phyloP scores from a whole-genome alignment of 2,113 vertebrate genomes.

The Eulemur macaco region DNA sequence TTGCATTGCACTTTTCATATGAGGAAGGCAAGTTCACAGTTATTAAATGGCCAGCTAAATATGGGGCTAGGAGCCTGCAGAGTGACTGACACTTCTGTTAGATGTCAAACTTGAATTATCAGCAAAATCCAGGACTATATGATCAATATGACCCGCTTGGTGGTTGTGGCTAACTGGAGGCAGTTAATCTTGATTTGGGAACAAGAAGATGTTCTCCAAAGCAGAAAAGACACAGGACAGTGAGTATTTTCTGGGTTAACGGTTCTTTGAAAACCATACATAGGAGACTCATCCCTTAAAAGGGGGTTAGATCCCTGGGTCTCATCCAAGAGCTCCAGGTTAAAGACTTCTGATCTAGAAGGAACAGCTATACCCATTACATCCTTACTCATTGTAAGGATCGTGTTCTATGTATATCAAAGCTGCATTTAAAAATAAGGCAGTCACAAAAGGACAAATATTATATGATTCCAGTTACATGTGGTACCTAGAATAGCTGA shows the following conservation, averaged over 20 bases:
- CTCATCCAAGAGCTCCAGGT: background rate
- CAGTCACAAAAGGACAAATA: background rate
- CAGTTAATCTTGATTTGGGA: background rate
- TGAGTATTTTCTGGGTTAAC: background rate
- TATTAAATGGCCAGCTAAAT: background rate
- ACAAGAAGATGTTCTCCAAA: background rate
- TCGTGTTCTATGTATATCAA: background rate
- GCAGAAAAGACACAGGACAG: background rate
- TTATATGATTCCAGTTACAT: background rate
- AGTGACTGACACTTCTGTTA: background rate
- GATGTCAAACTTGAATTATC: background rate
- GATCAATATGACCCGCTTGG: background rate
- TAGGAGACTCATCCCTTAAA: background rate
- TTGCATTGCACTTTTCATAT: background rate
- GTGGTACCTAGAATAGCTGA: background rate
- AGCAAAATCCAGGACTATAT: background rate
- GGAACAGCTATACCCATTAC: background rate
- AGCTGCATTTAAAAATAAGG: background rate
- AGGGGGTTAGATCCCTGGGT: background rate
- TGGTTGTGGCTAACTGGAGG: background rate
- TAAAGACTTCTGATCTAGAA: background rate
- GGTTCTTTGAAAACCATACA: background rate
- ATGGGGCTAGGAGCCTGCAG: background rate
- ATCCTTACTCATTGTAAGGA: background rate
- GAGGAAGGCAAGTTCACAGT: background rate